Base-by-base conservation (phyloP, 1,140 invertebrate species). In the Piezodorus guildinii region DNA sequence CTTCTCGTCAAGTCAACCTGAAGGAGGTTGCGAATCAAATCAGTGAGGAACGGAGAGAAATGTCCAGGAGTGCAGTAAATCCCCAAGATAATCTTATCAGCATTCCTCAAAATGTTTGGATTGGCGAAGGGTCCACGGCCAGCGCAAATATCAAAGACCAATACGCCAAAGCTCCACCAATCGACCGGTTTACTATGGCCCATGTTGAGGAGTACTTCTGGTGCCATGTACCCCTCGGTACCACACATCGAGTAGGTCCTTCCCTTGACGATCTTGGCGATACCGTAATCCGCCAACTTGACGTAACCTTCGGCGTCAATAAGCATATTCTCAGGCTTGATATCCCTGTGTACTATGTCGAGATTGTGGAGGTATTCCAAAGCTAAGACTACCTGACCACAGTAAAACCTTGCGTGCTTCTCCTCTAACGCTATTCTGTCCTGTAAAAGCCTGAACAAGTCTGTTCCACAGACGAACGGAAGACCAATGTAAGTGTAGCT, bases 281-380 rank as follows among this genome's bases (percentile, higher is more conserved):
- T 67, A 14, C 66, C 67, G 19, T 69, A 69, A 58, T 69, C 69
- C 2, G 67, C 63, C 14, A 70, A 49, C 60, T 69, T 69, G 17
- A 67, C 0, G 73, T 96, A 97, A 5, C 96, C 95, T 46, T 80
- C 80, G 66, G 78, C 77, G 72, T 84, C 86, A 62, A 98, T 86
- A 54, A 98, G 78, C 67, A 98, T 86, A 77, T 98, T 98, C 78
- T 98, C 96, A 5, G 94, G 96, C 75, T 98, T 98, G 59, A 98
- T 77, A 79, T 98, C 94, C 52, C 94, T 80, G 73, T 97, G 96
- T 56, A 97, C 81, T 62, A 98, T 76, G 73, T 90, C 87, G 72
- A 94, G 83, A 69, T 85, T 81, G 73, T 98, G 96, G 39, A 98
- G 78, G 77, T 98, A 98, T 75, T 98, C 94, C 64, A 98, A 80